Conservation (phyloP, 2,888 invertebrate species). For the Acrocyrtus sp. region DNA sequence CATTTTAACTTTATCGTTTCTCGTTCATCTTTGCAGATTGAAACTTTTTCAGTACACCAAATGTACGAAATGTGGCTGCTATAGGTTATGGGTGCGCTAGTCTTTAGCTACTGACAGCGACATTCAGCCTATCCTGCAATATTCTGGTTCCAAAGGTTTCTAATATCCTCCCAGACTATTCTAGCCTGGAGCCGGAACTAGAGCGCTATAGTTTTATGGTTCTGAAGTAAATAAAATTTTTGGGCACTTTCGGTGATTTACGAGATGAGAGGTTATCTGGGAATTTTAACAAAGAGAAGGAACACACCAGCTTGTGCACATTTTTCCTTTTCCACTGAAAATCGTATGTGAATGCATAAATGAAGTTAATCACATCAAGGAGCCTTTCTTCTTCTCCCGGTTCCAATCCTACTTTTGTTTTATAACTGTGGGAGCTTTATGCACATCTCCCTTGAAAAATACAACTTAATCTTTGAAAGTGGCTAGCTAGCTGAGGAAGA, state of each 20-base stretch:
- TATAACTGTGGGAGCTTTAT: constrained; percentile 11
- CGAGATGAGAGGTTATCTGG: not conserved
- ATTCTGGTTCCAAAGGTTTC: no score
- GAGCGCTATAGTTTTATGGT: constrained; percentile 9
- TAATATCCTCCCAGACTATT: no score
- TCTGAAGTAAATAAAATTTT: not conserved
- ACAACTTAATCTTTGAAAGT: no score
- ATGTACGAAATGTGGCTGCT: no score
- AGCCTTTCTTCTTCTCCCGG: not conserved
- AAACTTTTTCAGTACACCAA: no score
- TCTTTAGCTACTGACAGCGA: no score
- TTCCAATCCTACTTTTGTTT: constrained; percentile 21
- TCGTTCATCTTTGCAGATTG: no score
- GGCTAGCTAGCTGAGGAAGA: no score
- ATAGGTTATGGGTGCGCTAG: no score
- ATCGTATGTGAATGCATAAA: not conserved
- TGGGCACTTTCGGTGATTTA: constrained; percentile 9
- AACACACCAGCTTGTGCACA: not conserved
- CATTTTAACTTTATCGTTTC: no score
- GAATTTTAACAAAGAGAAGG: not conserved
- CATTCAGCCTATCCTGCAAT: no score
- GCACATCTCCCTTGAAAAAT: no score
- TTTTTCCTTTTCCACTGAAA: not conserved
- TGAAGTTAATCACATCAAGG: constrained; percentile 5
- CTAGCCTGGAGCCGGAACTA: constrained; percentile 18